Conservation (phyloP, 2,797 vertebrate species). For the Capromys pilorides region DNA sequence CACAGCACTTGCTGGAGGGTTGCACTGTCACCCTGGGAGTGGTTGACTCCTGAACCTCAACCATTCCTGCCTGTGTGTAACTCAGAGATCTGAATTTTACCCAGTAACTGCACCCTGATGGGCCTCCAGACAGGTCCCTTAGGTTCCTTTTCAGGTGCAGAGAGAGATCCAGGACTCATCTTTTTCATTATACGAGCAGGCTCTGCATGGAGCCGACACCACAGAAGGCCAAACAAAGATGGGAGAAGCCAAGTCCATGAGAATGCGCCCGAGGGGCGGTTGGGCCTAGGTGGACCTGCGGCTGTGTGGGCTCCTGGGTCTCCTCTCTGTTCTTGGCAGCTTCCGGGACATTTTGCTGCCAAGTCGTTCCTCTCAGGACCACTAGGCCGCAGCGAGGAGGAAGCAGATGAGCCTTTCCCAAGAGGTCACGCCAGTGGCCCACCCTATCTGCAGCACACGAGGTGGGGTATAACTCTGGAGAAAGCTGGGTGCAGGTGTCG, state of each 20-base stretch:
- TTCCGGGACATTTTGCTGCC: conserved; percentile 28
- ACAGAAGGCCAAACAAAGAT: neutral
- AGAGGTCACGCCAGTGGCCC: neutral
- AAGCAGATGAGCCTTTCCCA: conserved; percentile 7
- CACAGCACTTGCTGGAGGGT: neutral
- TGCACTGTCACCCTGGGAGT: neutral
- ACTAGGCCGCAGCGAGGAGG: neutral
- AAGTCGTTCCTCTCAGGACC: neutral
- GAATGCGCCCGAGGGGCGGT: neutral
- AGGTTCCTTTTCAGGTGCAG: neutral
- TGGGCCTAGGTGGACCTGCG: neutral
- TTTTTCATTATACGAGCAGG: neutral
- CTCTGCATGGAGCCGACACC: neutral
- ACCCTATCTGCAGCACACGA: neutral
- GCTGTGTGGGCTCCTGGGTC: neutral
- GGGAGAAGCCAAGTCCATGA: neutral
- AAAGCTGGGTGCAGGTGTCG: neutral
- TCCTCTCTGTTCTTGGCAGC: conserved; percentile 29
- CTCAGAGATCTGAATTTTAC: neutral
- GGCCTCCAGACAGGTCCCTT: neutral
- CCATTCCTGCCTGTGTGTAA: conserved; percentile 13
- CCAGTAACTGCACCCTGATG: neutral
- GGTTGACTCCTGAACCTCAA: neutral
- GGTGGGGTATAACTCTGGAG: neutral
- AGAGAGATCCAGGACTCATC: neutral